Conservation (phyloP, 2,113 vertebrate species). For the Tricholaema leucomelas region DNA sequence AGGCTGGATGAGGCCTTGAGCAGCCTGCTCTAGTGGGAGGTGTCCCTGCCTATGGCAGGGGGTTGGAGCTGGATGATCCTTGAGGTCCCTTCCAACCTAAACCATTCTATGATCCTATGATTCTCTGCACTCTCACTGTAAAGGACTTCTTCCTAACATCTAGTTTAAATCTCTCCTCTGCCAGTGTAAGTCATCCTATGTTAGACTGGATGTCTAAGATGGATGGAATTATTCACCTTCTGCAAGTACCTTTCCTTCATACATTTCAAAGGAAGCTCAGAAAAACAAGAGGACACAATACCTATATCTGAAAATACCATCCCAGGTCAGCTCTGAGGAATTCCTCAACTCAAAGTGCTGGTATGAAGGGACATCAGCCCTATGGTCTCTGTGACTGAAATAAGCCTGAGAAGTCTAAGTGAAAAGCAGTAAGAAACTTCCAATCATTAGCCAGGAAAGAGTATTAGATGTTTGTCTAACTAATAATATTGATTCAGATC, state of each 20-base stretch:
- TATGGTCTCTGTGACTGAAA: not conserved
- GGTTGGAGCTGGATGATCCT: no score
- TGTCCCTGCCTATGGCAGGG: no score
- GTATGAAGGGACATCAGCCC: not conserved
- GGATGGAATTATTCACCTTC: not conserved
- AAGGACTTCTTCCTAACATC: no score
- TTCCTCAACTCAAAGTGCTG: not conserved
- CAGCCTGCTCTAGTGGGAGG: no score
- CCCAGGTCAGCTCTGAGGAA: not conserved
- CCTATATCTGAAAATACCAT: not conserved
- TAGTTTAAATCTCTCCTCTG: no score
- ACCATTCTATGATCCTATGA: no score
- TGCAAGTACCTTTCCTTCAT: not conserved
- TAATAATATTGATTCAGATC: not conserved
- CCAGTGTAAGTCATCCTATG: not conserved
- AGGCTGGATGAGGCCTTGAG: no score
- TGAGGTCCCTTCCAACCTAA: no score
- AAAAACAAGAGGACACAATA: not conserved
- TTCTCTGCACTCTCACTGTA: no score
- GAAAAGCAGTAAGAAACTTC: not conserved
- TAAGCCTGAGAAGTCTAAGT: not conserved
- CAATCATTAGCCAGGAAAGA: not conserved
- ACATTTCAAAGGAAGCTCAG: not conserved
- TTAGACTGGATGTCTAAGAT: not conserved
- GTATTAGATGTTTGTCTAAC: not conserved